phyloP scores from a whole-genome alignment of 2,888 invertebrate genomes.

The Acanthosoma haemorrhoidale region DNA sequence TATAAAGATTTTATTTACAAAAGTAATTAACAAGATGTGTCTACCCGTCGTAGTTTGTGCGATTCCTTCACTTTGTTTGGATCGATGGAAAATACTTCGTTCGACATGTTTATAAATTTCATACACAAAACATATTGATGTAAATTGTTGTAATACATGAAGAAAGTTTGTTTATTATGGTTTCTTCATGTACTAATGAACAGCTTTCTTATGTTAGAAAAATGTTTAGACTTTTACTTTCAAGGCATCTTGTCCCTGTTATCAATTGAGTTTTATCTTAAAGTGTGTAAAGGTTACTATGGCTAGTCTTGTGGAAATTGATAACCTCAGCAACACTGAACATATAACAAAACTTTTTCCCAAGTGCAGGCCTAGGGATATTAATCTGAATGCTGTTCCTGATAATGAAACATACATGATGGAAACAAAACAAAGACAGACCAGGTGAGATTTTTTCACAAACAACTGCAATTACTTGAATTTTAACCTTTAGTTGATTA shows the following conservation, averaged over 20 bases:
- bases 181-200: not conserved
- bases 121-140: conserved; percentile 34
- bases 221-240: not conserved
- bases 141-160: conserved; percentile 20
- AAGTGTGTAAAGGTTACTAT: conserved; percentile 33
- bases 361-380: conserved; percentile 73
- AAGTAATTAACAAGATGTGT: not conserved
- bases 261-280: conserved; percentile 23
- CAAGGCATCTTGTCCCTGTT: not conserved
- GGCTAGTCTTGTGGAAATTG: conserved; percentile 41
- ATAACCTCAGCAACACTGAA: conserved; percentile 55
- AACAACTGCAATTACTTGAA: no score
- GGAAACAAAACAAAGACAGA: conserved; percentile 43
- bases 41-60: not conserved
- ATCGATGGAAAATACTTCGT: conserved; percentile 38
- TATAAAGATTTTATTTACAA: not conserved
- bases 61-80: conserved; percentile 16
- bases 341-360: conserved; percentile 80
- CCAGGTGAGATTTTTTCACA: conserved; percentile 26
- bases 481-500: no score
- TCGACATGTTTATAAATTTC: conserved; percentile 32
- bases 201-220: not conserved
- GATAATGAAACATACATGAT: conserved; percentile 50
- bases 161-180: not conserved
- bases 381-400: conserved; percentile 53